Conservation (phyloP, 2,797 vertebrate genomes). For the Squalus acanthias region DNA sequence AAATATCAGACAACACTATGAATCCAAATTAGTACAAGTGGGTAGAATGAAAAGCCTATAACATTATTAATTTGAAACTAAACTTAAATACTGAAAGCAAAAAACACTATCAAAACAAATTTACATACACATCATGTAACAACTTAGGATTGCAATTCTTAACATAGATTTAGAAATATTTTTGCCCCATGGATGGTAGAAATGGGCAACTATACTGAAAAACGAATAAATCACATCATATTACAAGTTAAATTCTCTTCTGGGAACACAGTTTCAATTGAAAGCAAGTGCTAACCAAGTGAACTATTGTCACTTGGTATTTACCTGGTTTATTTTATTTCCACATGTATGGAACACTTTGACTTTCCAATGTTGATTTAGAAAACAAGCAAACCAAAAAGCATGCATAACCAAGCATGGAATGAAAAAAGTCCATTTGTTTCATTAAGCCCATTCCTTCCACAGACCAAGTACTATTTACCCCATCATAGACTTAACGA, state of each 20-base stretch:
- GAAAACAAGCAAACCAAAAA: neutral
- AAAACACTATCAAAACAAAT: neutral
- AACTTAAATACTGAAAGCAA: neutral
- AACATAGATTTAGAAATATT: neutral
- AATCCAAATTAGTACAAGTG: conserved; percentile 17
- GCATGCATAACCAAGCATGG: neutral
- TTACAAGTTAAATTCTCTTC: neutral
- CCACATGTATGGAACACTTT: neutral
- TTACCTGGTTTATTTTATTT: neutral
- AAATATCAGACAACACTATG: conserved; percentile 25
- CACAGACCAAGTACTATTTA: neutral
- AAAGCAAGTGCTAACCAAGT: neutral
- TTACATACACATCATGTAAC: neutral
- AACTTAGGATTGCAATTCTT: neutral
- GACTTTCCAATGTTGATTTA: neutral
- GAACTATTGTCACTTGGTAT: neutral
- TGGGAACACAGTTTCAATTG: neutral
- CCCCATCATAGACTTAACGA: neutral
- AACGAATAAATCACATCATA: neutral
- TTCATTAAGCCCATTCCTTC: neutral
- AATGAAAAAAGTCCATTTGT: neutral
- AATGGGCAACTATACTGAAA: neutral
- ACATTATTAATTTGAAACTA: neutral
- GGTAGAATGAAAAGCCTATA: neutral
- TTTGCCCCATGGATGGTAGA: neutral